These are phyloP conservation scores for Leptinotarsa undecemlineata DNA, from an alignment of 1,140 invertebrate species.

Conservation along the genomic window DNA sequence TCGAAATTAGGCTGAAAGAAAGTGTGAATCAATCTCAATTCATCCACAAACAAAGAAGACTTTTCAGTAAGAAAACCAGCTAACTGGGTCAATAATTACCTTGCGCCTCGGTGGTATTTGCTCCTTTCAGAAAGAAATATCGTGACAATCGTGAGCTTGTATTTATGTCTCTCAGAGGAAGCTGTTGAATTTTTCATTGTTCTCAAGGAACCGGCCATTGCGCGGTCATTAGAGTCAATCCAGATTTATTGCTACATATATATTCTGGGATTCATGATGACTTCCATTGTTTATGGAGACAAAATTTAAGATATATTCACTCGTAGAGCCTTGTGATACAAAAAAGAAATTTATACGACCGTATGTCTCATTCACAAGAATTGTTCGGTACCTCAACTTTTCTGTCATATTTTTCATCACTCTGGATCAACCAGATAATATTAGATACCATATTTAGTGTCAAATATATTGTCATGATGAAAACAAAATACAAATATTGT, in stretches of 20 bases:
- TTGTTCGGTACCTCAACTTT: no score
- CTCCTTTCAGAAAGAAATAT: background rate
- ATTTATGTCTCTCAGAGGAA: background rate
- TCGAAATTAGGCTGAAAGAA: no score
- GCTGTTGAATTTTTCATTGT: slow-evolving; percentile 3
- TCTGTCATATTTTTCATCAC: no score
- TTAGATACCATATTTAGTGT: no score
- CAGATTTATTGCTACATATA: background rate
- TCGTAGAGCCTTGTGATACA: no score
- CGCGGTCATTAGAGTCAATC: background rate
- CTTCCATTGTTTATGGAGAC: no score
- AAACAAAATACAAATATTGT: no score
- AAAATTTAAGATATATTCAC: no score
- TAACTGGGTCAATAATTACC: slow-evolving; percentile 6
- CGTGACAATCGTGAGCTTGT: background rate
- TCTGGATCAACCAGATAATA: no score
- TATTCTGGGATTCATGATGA: background rate
- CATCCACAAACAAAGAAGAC: background rate
- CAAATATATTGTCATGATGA: no score
- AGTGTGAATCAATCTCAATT: background rate
- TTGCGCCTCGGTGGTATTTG: background rate
- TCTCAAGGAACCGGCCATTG: background rate
- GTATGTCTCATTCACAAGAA: no score
- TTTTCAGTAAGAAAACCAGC: background rate
- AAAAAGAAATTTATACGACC: no score